Evolutionary conservation across 1,140 invertebrate species (phyloP).

Genomic region (Pristionchus pacificus): DNA sequence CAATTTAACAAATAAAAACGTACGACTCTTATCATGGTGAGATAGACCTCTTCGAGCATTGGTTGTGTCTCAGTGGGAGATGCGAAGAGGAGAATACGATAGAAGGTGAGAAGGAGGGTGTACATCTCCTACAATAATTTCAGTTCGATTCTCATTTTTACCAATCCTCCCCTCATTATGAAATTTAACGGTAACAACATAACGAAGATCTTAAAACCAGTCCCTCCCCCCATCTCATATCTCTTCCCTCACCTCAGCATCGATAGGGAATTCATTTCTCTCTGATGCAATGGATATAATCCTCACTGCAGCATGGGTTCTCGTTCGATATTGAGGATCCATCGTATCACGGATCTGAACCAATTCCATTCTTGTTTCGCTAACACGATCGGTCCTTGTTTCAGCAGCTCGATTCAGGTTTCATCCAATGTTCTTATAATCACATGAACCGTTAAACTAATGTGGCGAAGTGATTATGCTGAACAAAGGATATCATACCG

Average conservation of each 20-base stretch:
- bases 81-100: conserved; percentile 15
- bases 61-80: conserved; percentile 3
- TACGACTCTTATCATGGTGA: conserved; percentile 3
- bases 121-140: conserved; percentile 11
- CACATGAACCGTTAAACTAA: too few species aligned
- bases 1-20: neutral
- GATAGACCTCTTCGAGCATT: conserved; percentile 7
- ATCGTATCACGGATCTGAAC: neutral
- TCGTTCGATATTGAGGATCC: neutral
- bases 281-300: neutral
- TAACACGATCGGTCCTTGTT: too few species aligned
- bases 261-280: too few species aligned
- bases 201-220: neutral
- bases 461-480: too few species aligned
- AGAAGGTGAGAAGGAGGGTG: conserved; percentile 1
- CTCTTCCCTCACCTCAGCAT: too few species aligned
- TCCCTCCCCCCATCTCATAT: neutral
- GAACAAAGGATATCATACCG: neutral
- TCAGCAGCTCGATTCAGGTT: too few species aligned
- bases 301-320: neutral
- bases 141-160: neutral
- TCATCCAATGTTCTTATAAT: too few species aligned
- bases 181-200: too few species aligned
- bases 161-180: too few species aligned
- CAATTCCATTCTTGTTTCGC: neutral